These are phyloP conservation scores for Trichopoda pennipes DNA, from an alignment of 2,888 invertebrate species.

Conservation along the genomic window DNA sequence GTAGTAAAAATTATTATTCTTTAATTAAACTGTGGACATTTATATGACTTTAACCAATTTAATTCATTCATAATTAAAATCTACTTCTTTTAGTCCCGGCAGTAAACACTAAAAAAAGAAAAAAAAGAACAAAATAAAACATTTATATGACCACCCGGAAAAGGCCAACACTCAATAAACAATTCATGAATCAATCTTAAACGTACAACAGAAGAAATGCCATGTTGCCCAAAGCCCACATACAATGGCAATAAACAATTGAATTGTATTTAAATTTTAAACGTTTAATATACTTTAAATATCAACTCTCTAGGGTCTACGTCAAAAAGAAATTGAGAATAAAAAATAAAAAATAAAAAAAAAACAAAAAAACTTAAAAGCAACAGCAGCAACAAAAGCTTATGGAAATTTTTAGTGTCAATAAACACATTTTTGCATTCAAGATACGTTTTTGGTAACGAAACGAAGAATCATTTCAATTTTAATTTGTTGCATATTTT, in stretches of 20 bases:
- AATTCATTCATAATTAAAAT: no score
- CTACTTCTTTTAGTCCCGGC: no score
- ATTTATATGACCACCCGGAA: constrained; percentile 53
- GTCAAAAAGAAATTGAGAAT: constrained; percentile 10
- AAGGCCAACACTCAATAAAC: constrained; percentile 36
- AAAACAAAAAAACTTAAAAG: constrained; percentile 23
- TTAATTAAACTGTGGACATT: no score
- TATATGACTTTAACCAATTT: no score
- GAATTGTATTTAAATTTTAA: constrained; percentile 77
- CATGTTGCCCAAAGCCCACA: constrained; percentile 1
- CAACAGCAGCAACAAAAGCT: constrained; percentile 48
- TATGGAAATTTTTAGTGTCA: constrained; percentile 61
- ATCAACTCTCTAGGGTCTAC: constrained; percentile 48
- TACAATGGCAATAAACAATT: constrained; percentile 74
- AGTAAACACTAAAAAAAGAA: no score
- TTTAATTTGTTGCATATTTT: constrained; percentile 74
- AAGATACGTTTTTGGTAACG: constrained; percentile 15
- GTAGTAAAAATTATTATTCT: no score
- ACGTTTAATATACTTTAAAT: constrained; percentile 61
- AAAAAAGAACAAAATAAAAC: neutral
- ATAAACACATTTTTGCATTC: constrained; percentile 62
- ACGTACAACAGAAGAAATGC: constrained; percentile 19
- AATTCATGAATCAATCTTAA: constrained; percentile 63
- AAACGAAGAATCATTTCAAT: constrained; percentile 62
- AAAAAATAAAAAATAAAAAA: constrained; percentile 32